A percentile compares a stretch with the other conserved stretches of the same genome.
phyloP scores from a whole-genome alignment of 2,888 invertebrate genomes.

The Aleiodes leptofemur region DNA sequence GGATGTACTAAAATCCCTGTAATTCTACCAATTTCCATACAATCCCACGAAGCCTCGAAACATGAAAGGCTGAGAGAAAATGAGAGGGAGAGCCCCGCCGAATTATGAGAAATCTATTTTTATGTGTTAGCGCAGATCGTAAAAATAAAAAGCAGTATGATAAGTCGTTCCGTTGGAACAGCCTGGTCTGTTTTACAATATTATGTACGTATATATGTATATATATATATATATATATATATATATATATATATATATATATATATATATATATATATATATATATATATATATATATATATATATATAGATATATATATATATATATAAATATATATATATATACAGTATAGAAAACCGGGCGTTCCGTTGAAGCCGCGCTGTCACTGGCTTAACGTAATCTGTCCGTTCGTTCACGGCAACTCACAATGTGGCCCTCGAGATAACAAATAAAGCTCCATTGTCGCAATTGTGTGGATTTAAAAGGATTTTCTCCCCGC shows the following conservation, averaged over 20 bases:
- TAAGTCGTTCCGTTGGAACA: conserved; percentile 69
- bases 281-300: conserved; percentile 8
- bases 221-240: not conserved
- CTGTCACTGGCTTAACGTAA: conserved; percentile 74
- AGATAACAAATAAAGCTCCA: conserved; percentile 76
- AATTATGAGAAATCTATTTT: conserved; percentile 66
- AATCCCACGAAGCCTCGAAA: conserved; percentile 36
- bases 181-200: conserved; percentile 44
- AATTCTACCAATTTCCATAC: too few relatives aligned
- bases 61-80: conserved; percentile 24
- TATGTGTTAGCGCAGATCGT: conserved; percentile 64
- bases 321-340: not conserved
- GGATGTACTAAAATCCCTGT: conserved; percentile 1
- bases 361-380: conserved; percentile 70
- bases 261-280: conserved; percentile 6
- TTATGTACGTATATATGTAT: conserved; percentile 16
- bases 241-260: not conserved
- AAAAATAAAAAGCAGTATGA: conserved; percentile 72
- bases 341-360: conserved; percentile 45
- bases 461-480: conserved; percentile 76
- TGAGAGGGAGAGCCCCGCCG: conserved; percentile 42
- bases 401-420: conserved; percentile 75
- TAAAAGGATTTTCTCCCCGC: conserved; percentile 75
- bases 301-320: conserved; percentile 7
- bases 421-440: conserved; percentile 76